These are phyloP conservation scores for Pocillopora meandrina DNA, from an alignment of 92 coral and sea anemone species.

Conservation along the genomic window DNA sequence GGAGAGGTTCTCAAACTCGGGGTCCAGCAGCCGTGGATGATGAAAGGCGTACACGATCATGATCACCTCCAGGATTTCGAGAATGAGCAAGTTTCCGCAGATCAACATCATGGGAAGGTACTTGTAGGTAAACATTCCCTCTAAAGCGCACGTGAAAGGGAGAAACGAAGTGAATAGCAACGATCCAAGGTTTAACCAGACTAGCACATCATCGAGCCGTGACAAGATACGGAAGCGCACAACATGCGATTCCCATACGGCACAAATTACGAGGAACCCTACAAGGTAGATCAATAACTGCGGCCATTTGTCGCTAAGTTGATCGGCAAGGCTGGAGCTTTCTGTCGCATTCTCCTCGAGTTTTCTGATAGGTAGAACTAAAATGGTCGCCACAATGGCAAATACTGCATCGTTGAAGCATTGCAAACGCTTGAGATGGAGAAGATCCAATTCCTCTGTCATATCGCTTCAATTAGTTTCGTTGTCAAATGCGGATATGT, in stretches of 20 bases:
- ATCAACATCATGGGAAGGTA: conserved; percentile 78
- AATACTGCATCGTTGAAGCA: conserved; percentile 96
- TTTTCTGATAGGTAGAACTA: conserved; percentile 88
- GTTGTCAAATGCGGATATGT: background rate
- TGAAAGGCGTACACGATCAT: conserved; percentile 85
- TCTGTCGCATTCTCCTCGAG: conserved; percentile 50
- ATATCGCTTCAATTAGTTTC: background rate
- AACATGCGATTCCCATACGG: conserved; percentile 97
- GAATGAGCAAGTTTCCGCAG: conserved; percentile 74
- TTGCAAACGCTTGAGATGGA: conserved; percentile 86
- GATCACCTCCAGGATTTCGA: conserved; percentile 79
- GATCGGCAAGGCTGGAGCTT: conserved; percentile 54
- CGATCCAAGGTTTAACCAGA: conserved; percentile 90
- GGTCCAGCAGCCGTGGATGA: conserved; percentile 68
- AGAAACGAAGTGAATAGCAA: conserved; percentile 89
- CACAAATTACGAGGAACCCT: conserved; percentile 88
- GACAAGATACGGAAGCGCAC: conserved; percentile 88
- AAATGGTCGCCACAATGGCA: conserved; percentile 93
- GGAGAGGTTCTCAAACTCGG: conserved; percentile 76
- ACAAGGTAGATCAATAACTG: conserved; percentile 78
- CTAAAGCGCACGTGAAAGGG: conserved; percentile 88
- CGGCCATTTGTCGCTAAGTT: conserved; percentile 73
- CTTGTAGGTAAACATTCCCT: conserved; percentile 72
- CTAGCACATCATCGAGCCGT: conserved; percentile 87
- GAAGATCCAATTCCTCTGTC: conserved; percentile 68